These are phyloP conservation scores for Trididemnum nubilum DNA, from an alignment of 23 tunicate species.

Conservation along the genomic window DNA sequence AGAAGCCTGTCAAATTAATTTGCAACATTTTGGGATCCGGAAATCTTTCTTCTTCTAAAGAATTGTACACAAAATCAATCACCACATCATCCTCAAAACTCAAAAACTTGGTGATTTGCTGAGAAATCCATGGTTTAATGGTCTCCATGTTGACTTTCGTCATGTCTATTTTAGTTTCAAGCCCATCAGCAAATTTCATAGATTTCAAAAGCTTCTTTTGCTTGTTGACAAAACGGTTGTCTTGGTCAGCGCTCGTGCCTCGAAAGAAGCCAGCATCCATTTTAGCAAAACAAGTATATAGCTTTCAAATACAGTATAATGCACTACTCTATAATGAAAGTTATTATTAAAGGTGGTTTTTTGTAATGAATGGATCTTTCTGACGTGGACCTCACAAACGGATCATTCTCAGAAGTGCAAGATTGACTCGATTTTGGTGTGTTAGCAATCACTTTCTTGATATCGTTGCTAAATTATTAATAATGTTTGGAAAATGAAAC, in stretches of 20 bases:
- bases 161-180: slow-evolving; percentile 78
- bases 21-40: slow-evolving; percentile 95
- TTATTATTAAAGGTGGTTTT: no score
- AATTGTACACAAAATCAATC: slow-evolving; percentile 78
- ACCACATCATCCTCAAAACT: slow-evolving; percentile 98
- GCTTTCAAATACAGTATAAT: no score
- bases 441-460: no score
- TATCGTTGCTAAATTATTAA: no score
- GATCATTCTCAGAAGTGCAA: no score
- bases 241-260: slow-evolving; percentile 98
- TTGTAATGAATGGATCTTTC: no score
- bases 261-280: slow-evolving; percentile 67
- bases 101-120: slow-evolving; percentile 77
- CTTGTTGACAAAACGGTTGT: slow-evolving; percentile 91
- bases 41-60: slow-evolving; percentile 67
- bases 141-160: slow-evolving; percentile 79
- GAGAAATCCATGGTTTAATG: slow-evolving; percentile 86
- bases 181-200: slow-evolving; percentile 93
- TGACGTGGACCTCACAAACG: no score
- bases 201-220: slow-evolving; percentile 92
- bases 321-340: no score
- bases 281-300: slow-evolving; percentile 1
- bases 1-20: slow-evolving; percentile 92
- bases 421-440: no score
- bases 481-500: no score